Evolutionary conservation across 2,113 vertebrate species (phyloP).

Genomic region (Xyrauchen texanus): DNA sequence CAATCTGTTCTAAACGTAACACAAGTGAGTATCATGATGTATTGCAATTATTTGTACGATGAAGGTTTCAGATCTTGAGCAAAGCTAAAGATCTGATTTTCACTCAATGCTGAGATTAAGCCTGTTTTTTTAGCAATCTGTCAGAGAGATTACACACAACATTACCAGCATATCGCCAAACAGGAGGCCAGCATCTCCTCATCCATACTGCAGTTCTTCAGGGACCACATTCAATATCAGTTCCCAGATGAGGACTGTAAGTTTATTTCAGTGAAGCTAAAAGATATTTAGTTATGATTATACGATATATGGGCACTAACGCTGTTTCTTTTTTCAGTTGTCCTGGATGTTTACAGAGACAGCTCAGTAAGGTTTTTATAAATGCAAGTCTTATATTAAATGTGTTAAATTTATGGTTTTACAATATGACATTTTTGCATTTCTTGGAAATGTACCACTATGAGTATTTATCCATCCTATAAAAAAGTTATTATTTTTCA

Average conservation of each 20-base stretch:
- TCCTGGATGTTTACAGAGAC: slow-evolving; percentile 95
- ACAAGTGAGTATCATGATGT: too few species aligned
- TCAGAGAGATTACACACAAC: slow-evolving; percentile 94
- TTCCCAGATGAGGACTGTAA: slow-evolving; percentile 97
- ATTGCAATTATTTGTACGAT: too few species aligned
- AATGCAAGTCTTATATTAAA: neutral
- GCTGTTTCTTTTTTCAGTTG: slow-evolving; percentile 77
- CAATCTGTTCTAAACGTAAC: neutral
- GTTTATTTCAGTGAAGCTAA: slow-evolving; percentile 59
- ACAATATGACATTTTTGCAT: too few species aligned
- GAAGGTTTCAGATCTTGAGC: neutral
- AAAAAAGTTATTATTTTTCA: too few species aligned
- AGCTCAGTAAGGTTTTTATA: slow-evolving; percentile 79
- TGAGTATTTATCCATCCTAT: too few species aligned
- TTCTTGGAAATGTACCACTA: too few species aligned
- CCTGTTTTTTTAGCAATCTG: slow-evolving; percentile 80
- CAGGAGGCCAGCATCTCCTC: slow-evolving; percentile 84
- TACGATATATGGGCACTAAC: neutral
- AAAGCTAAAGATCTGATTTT: neutral
- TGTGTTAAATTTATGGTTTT: too few species aligned
- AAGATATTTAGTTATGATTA: neutral
- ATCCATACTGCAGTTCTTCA: slow-evolving; percentile 87
- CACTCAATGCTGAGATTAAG: neutral
- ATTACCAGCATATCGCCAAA: slow-evolving; percentile 89
- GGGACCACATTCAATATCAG: slow-evolving; percentile 86